Evolutionary conservation across 2,113 vertebrate genomes (phyloP).

Genomic region (Plectropomus leopardus): DNA sequence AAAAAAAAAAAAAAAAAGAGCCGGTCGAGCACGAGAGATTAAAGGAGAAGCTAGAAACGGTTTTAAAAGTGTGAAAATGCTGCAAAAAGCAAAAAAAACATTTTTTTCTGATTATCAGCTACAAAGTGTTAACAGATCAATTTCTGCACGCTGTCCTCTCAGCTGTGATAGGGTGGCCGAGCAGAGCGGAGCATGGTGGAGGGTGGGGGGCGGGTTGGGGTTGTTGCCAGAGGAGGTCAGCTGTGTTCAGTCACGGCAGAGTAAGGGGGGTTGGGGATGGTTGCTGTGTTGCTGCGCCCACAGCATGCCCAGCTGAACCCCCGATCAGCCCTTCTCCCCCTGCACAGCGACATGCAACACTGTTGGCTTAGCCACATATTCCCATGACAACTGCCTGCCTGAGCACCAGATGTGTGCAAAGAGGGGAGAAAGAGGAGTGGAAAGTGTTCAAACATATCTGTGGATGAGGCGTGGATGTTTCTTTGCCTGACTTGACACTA

Average conservation of each 20-base stretch:
- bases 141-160: slow-evolving; percentile 48
- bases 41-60: slow-evolving; percentile 38
- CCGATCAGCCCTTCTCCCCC: slow-evolving; percentile 5
- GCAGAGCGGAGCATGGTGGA: slow-evolving; percentile 19
- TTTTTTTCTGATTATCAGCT: slow-evolving; percentile 38
- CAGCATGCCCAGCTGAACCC: slow-evolving; percentile 68
- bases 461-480: slow-evolving; percentile 14
- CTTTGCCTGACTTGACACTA: not conserved
- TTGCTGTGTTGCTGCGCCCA: slow-evolving; percentile 64
- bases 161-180: slow-evolving; percentile 50
- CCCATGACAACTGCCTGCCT: slow-evolving; percentile 77
- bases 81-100: slow-evolving; percentile 17
- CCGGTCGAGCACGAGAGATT: slow-evolving; percentile 38
- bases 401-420: slow-evolving; percentile 79
- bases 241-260: slow-evolving; percentile 68
- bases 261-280: slow-evolving; percentile 20
- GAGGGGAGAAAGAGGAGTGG: slow-evolving; percentile 29
- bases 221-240: slow-evolving; percentile 70
- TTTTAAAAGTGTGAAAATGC: slow-evolving; percentile 40
- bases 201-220: not conserved
- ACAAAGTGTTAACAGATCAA: slow-evolving; percentile 49
- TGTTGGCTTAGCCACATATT: slow-evolving; percentile 77
- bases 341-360: slow-evolving; percentile 62
- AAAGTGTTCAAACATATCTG: slow-evolving; percentile 55
- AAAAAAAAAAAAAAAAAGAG: too few species aligned